Conservation (phyloP, 2,888 invertebrate species). For the Syrista parreyssii region DNA sequence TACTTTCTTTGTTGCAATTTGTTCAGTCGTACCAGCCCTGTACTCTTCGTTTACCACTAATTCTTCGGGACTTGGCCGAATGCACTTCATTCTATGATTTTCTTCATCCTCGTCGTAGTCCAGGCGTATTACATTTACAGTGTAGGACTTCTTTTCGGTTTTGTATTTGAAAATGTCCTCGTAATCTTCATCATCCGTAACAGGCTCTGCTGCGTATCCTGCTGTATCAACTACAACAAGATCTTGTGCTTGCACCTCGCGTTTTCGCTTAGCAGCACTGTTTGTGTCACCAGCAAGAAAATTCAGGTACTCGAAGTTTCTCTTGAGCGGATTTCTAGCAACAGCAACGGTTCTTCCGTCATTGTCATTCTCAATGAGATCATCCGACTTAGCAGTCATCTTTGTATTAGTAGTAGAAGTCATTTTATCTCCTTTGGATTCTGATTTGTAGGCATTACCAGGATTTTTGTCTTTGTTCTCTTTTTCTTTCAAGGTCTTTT, state of each 20-base stretch:
- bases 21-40: neutral
- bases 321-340: neutral
- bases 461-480: neutral
- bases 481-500: conserved; percentile 2
- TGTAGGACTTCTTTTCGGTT: conserved; percentile 24
- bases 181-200: too few species aligned
- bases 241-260: neutral
- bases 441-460: neutral
- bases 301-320: neutral
- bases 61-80: conserved; percentile 24
- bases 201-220: neutral
- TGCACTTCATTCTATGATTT: conserved; percentile 22
- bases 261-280: neutral
- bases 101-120: conserved; percentile 38
- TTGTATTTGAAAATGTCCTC: neutral
- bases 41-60: conserved; percentile 13
- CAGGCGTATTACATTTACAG: conserved; percentile 37
- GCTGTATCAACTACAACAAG: neutral
- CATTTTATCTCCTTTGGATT: neutral
- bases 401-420: neutral
- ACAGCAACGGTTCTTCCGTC: neutral
- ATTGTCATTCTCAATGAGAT: neutral
- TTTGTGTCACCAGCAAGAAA: neutral
- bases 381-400: neutral
- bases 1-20: neutral